Evolutionary conservation across 2,888 invertebrate genomes (phyloP).

Genomic region (Dryadula phaetusa): DNA sequence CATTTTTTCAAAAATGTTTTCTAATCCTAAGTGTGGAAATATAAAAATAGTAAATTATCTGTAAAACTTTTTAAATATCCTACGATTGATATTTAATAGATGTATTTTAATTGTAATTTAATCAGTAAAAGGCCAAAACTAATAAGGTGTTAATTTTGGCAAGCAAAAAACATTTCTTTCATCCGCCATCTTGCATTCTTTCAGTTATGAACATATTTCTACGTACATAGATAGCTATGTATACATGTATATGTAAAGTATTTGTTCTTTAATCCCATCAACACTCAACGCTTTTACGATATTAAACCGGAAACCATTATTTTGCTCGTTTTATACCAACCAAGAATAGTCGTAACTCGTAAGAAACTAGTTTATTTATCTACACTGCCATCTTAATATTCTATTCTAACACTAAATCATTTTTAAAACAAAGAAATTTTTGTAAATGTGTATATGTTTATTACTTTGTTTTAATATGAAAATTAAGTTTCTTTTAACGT

Average conservation of each 20-base stretch:
- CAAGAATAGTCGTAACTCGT: constrained; percentile 23
- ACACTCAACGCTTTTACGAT: constrained; percentile 25
- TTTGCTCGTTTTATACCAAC: not conserved
- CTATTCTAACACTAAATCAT: constrained; percentile 4
- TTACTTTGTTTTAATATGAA: constrained; percentile 4
- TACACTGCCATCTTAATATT: constrained; percentile 27
- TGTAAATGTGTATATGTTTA: not conserved
- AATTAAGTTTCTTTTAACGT: not conserved
- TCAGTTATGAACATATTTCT: not conserved
- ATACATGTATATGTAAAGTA: not conserved
- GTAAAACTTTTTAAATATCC: no score
- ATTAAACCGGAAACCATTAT: constrained; percentile 30
- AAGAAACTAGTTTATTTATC: constrained; percentile 24
- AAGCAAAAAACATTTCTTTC: no score
- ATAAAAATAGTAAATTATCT: no score
- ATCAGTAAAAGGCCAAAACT: no score
- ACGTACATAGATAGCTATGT: not conserved
- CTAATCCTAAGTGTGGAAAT: no score
- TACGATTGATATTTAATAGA: no score
- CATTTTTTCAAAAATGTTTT: no score
- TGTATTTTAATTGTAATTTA: no score
- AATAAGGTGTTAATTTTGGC: no score
- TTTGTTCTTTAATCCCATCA: constrained; percentile 12
- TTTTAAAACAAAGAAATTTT: not conserved
- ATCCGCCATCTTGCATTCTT: not conserved